Percentiles rank a stretch among this genome's conserved stretches.
phyloP scores from a whole-genome alignment of 2,113 vertebrate genomes.

The Callipepla squamata region DNA sequence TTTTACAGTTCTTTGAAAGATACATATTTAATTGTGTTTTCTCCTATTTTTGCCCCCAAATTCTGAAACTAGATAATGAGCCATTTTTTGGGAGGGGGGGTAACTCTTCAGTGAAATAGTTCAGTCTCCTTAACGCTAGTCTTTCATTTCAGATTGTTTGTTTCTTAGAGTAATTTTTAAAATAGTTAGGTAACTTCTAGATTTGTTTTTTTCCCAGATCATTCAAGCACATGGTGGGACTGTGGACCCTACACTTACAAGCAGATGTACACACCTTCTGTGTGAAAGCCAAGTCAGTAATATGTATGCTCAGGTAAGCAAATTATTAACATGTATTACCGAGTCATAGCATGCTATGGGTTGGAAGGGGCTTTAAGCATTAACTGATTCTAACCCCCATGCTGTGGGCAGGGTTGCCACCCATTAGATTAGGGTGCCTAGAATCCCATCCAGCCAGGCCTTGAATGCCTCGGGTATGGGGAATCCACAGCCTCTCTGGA shows the following conservation, averaged over 20 bases:
- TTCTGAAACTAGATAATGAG: slow-evolving; percentile 20
- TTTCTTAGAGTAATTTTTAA: neutral
- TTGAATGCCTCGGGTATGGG: neutral
- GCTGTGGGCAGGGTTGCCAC: neutral
- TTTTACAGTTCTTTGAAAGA: slow-evolving; percentile 1
- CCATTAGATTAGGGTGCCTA: neutral
- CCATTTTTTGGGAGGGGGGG: neutral
- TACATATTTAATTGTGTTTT: neutral
- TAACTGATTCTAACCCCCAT: neutral
- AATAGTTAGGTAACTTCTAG: neutral
- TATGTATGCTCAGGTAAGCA: slow-evolving; percentile 92
- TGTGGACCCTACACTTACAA: slow-evolving; percentile 88
- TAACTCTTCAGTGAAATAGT: neutral
- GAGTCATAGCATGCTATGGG: neutral
- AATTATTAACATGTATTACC: neutral
- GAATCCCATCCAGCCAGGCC: neutral
- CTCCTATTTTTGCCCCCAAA: neutral
- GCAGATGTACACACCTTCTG: slow-evolving; percentile 93
- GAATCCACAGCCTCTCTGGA: neutral
- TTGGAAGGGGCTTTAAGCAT: neutral
- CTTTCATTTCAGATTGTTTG: neutral
- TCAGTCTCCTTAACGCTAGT: neutral
- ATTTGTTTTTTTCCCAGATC: slow-evolving; percentile 78
- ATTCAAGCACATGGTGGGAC: slow-evolving; percentile 93
- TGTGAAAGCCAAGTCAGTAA: slow-evolving; percentile 98